Evolutionary conservation across 2,888 invertebrate genomes (phyloP).

Genomic region (Agapostemon virescens): DNA sequence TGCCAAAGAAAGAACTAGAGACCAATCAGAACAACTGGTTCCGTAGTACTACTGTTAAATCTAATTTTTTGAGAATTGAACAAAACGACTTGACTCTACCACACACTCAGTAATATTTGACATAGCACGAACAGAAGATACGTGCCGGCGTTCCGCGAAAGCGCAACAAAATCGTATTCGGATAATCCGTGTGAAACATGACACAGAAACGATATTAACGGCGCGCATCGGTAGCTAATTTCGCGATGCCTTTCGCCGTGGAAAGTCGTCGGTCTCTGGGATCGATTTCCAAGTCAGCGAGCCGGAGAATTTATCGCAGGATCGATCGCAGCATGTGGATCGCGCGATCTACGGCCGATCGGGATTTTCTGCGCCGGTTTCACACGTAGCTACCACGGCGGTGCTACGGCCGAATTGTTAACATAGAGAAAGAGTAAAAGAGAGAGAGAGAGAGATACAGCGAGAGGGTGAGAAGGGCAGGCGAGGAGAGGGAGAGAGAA

Average conservation of each 20-base stretch:
- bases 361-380: slow-evolving; percentile 59
- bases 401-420: slow-evolving; percentile 47
- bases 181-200: neutral
- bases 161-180: neutral
- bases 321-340: slow-evolving; percentile 59
- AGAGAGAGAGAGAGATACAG: neutral
- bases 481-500: neutral
- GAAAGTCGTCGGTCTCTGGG: slow-evolving; percentile 55
- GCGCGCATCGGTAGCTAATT: slow-evolving; percentile 52
- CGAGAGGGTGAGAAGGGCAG: too few relatives aligned
- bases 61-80: too few relatives aligned
- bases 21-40: too few relatives aligned
- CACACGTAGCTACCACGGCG: slow-evolving; percentile 46
- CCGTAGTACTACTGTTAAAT: too few relatives aligned
- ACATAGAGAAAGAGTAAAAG: slow-evolving; percentile 20
- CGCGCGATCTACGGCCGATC: slow-evolving; percentile 56
- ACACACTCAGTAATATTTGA: too few relatives aligned
- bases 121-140: neutral
- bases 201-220: slow-evolving; percentile 41
- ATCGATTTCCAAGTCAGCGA: slow-evolving; percentile 32
- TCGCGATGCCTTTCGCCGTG: slow-evolving; percentile 42
- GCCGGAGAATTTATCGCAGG: slow-evolving; percentile 48
- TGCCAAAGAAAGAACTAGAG: too few relatives aligned
- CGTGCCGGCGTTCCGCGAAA: too few relatives aligned
- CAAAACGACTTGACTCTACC: too few relatives aligned